Evolutionary conservation across 2,888 invertebrate species (phyloP), one percentile per base, ranked within the genome.

Genomic region (Oeneis ivallda): DNA sequence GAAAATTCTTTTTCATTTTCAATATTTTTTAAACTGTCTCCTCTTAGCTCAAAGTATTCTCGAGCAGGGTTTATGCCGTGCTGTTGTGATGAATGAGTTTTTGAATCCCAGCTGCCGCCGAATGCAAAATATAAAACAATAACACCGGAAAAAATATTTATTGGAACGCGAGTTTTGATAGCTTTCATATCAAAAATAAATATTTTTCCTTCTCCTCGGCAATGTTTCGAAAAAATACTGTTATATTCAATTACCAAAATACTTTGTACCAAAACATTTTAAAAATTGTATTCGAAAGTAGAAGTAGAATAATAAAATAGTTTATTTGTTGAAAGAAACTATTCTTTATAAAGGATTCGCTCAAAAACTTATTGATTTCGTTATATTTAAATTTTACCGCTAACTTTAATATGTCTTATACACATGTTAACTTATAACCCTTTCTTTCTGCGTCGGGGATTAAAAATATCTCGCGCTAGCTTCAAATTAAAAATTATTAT

Each of bases 121-220:
- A 41, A 52, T 41, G 39, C 52, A 32, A 61, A 61, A 61, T 52
- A 61, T 61, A 61, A 61, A 61, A 61, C 61, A 61, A 61, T 61
- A 61, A 49, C 61, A 41, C 37, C 39, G 61, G 61, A 50, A 50
- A 50, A 61, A 61, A 52, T 61, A 61, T 61, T 61, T 61, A 52
- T 61, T 37, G 52, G n/a, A 52, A 52, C 50, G 39, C 50, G 47
- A 52, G 41, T 39, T 59, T 39, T 61, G 52, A 61, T 52, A 50
- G 61, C 52, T 61, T 39, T 41, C 50, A 52, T 56, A 54, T 60
- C 19, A 50, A 60, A 61, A 52, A 61, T 61, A 61, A 50, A 61
- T 52, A 43, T 41, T 37, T 49, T 37, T 49, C 17, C 34, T 60
- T 47, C 45, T 47, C 41, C 41, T 41, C 19, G 8, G 17, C 5